These are phyloP conservation scores for Trichoplusia ni DNA, from an alignment of 1,140 invertebrate genomes.

Conservation along the genomic window DNA sequence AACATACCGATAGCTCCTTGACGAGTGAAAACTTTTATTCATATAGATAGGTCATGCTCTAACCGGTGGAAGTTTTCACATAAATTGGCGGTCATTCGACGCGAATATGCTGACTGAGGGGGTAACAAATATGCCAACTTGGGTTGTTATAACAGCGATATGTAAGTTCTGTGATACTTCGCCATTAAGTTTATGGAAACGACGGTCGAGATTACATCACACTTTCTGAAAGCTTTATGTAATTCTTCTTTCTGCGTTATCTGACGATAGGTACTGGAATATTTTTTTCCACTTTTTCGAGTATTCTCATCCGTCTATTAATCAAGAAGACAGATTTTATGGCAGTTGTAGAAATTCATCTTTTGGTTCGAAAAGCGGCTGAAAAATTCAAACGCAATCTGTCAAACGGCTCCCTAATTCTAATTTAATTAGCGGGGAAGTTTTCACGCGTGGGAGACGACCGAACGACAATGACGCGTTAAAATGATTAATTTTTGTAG, in stretches of 20 bases:
- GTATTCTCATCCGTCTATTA: slow-evolving; percentile 51
- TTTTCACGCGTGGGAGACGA: slow-evolving; percentile 67
- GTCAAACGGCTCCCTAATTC: slow-evolving; percentile 75
- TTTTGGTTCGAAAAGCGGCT: slow-evolving; percentile 45
- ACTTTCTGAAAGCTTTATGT: slow-evolving; percentile 79
- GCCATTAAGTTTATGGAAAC: slow-evolving; percentile 81
- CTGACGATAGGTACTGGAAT: slow-evolving; percentile 44
- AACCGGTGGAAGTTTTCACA: slow-evolving; percentile 77
- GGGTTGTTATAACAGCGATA: slow-evolving; percentile 79
- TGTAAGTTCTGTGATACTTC: slow-evolving; percentile 81
- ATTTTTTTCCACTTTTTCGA: slow-evolving; percentile 47
- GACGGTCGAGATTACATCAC: slow-evolving; percentile 76
- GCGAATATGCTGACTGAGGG: slow-evolving; percentile 80
- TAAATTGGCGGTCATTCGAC: slow-evolving; percentile 81
- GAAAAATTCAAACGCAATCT: slow-evolving; percentile 67
- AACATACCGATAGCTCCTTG: slow-evolving; percentile 70
- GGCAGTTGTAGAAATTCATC: slow-evolving; percentile 55
- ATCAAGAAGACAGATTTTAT: slow-evolving; percentile 59
- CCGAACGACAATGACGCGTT: slow-evolving; percentile 72
- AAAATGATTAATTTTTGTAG: slow-evolving; percentile 79
- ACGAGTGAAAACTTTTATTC: slow-evolving; percentile 77
- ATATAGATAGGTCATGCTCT: slow-evolving; percentile 75
- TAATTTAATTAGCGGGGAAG: slow-evolving; percentile 76
- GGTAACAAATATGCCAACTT: slow-evolving; percentile 81
- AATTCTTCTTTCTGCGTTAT: slow-evolving; percentile 64